Percentiles rank a stretch among this genome's conserved stretches.
These are phyloP conservation scores for Cheilosia variabilis DNA, from an alignment of 2,888 invertebrate genomes.

Conservation along the genomic window DNA sequence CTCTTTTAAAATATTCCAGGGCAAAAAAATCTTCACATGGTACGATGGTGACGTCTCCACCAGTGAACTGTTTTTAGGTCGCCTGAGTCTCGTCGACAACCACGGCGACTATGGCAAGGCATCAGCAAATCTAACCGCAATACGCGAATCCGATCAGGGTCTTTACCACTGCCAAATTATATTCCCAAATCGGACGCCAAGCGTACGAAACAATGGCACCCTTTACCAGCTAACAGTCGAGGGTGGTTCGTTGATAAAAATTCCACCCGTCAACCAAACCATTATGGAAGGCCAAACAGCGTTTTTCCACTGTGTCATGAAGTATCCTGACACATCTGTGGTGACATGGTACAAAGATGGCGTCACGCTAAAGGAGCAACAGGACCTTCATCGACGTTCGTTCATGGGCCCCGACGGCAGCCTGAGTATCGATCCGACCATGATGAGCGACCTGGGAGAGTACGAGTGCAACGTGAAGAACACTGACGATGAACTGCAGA, in stretches of 20 bases:
- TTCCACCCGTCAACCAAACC: constrained; percentile 95
- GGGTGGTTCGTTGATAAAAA: constrained; percentile 93
- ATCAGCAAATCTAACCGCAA: constrained; percentile 92
- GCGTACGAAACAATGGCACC: constrained; percentile 93
- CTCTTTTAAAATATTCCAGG: constrained; percentile 85
- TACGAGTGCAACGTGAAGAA: constrained; percentile 92
- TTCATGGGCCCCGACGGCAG: constrained; percentile 90
- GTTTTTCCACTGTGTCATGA: constrained; percentile 92
- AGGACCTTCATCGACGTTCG: constrained; percentile 87
- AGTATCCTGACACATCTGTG: constrained; percentile 87
- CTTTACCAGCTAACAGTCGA: constrained; percentile 95
- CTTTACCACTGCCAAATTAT: constrained; percentile 95
- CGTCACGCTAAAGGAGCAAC: constrained; percentile 85
- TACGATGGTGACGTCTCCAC: constrained; percentile 89
- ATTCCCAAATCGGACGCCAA: constrained; percentile 94
- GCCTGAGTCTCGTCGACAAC: constrained; percentile 87
- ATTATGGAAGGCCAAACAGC: constrained; percentile 93
- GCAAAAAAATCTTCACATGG: constrained; percentile 92
- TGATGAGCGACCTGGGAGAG: constrained; percentile 93
- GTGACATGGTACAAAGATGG: constrained; percentile 88
- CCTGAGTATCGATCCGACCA: constrained; percentile 90
- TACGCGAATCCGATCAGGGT: constrained; percentile 94
- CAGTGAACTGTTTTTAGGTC: constrained; percentile 89
- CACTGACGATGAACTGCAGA: constrained; percentile 90
- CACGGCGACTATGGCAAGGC: constrained; percentile 86